These are phyloP conservation scores for Pantherophis guttatus DNA, from an alignment of 2,113 vertebrate species.

Conservation along the genomic window DNA sequence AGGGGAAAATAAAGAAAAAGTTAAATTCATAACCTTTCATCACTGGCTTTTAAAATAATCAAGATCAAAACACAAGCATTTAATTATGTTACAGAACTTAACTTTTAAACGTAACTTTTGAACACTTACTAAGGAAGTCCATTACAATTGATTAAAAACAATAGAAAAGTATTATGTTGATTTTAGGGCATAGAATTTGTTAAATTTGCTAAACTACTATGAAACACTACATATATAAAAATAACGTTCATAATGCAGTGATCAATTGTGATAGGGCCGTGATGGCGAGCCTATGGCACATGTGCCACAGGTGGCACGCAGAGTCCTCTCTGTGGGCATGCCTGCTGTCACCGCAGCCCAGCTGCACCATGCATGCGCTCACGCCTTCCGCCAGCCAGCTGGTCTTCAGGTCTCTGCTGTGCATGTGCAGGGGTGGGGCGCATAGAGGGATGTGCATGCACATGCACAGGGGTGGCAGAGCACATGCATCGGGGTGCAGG, in stretches of 20 bases:
- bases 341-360: no score
- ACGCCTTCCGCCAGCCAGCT: no score
- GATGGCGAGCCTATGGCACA: no score
- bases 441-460: no score
- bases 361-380: no score
- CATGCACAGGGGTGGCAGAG: no score
- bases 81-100: conserved; percentile 49
- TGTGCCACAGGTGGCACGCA: no score
- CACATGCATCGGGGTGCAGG: no score
- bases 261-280: neutral
- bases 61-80: conserved; percentile 62
- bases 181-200: neutral
- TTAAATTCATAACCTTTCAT: conserved; percentile 52
- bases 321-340: no score
- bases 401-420: no score
- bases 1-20: conserved; percentile 14
- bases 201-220: neutral
- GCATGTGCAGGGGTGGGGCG: no score
- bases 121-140: conserved; percentile 52
- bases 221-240: neutral
- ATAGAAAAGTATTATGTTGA: conserved; percentile 7
- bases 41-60: conserved; percentile 60
- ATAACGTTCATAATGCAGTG: neutral
- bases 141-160: conserved; percentile 18
- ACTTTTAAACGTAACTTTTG: conserved; percentile 43